Evolutionary conservation across 2,113 vertebrate genomes (phyloP).

Genomic region (Callaeas wilsoni): DNA sequence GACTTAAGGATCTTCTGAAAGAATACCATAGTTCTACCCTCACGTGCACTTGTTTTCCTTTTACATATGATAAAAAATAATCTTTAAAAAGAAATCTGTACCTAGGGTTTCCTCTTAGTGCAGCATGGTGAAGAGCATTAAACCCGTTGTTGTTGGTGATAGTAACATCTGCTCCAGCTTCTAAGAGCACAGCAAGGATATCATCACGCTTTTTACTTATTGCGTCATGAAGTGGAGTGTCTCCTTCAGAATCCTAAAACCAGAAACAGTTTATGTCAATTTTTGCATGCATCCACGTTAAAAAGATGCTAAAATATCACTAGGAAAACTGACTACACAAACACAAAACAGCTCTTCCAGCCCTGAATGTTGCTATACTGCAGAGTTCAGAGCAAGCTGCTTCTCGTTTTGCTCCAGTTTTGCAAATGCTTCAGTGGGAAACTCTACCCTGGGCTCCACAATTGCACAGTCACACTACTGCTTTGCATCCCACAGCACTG

Average conservation of each 20-base stretch:
- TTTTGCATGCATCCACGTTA: not conserved
- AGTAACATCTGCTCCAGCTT: constrained; percentile 95
- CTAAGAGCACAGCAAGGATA: constrained; percentile 94
- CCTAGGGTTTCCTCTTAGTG: constrained; percentile 97
- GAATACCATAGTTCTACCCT: not conserved
- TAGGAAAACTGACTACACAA: not conserved
- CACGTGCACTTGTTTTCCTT: not conserved
- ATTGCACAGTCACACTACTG: not conserved
- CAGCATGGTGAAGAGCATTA: constrained; percentile 96
- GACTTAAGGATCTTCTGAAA: not conserved
- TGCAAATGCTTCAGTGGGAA: not conserved
- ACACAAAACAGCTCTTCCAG: not conserved
- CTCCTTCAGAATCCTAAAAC: constrained; percentile 92
- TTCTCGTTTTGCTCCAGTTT: not conserved
- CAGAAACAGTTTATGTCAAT: not conserved
- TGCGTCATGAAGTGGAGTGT: constrained; percentile 95
- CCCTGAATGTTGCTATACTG: not conserved
- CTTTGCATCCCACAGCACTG: not conserved
- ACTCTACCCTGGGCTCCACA: not conserved
- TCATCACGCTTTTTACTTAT: constrained; percentile 99
- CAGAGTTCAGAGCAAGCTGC: not conserved
- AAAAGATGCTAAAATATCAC: not conserved
- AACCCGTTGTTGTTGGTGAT: constrained; percentile 99
- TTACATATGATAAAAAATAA: not conserved
- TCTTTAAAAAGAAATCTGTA: constrained; percentile 44